phyloP scores from a whole-genome alignment of 2,888 invertebrate species.

The Scotopteryx bipunctaria region DNA sequence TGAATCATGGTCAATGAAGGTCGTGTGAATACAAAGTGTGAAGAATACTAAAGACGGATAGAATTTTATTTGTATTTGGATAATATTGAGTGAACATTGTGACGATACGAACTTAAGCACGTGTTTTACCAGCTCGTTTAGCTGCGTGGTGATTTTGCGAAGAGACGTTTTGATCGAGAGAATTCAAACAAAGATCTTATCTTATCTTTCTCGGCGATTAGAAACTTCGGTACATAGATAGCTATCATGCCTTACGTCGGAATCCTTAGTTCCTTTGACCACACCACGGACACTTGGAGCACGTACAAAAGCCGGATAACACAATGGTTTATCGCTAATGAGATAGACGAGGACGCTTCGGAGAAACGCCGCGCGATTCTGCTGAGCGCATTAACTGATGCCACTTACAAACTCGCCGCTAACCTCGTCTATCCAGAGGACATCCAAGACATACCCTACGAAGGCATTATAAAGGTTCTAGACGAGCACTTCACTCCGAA shows the following conservation, averaged over 20 bases:
- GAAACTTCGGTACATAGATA: too few relatives aligned
- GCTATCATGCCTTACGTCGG: constrained; percentile 15
- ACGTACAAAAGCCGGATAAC: constrained; percentile 11
- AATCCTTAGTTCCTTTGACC: constrained; percentile 6
- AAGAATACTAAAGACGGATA: too few relatives aligned
- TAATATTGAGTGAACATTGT: too few relatives aligned
- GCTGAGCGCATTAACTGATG: constrained; percentile 1
- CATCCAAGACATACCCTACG: constrained; percentile 3
- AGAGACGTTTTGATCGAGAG: too few relatives aligned
- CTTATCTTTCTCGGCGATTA: too few relatives aligned
- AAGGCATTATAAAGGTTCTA: constrained; percentile 5
- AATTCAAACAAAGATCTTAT: too few relatives aligned
- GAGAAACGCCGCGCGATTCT: constrained; percentile 5
- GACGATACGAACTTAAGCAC: too few relatives aligned
- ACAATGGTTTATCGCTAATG: constrained; percentile 21
- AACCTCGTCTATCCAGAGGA: background rate
- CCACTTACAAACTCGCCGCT: constrained; percentile 1
- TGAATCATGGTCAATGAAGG: background rate
- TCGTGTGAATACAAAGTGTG: background rate
- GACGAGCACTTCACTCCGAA: constrained; percentile 15
- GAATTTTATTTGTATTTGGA: too few relatives aligned
- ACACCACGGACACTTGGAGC: constrained; percentile 1
- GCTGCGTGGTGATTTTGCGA: too few relatives aligned
- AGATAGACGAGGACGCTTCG: background rate
- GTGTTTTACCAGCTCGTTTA: too few relatives aligned